Percentiles rank a stretch among this genome's conserved stretches.
These are phyloP conservation scores for Apamea anceps DNA, from an alignment of 2,888 invertebrate genomes.

Conservation along the genomic window DNA sequence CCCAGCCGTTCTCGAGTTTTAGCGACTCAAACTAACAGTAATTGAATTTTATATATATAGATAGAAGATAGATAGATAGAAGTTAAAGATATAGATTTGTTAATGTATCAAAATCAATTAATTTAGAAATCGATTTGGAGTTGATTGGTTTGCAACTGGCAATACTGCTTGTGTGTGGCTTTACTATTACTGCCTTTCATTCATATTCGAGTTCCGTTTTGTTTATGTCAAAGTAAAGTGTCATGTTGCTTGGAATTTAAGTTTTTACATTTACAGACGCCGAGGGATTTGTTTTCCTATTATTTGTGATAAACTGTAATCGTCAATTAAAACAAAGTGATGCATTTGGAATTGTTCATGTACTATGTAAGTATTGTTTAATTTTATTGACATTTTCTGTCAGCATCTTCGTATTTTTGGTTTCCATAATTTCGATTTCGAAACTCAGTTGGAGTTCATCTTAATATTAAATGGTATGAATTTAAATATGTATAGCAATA, in stretches of 20 bases:
- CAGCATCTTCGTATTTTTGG: conserved; percentile 33
- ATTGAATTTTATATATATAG: too few species aligned
- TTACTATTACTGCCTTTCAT: too few species aligned
- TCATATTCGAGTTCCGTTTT: conserved; percentile 24
- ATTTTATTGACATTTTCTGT: conserved; percentile 56
- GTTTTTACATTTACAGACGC: conserved; percentile 24
- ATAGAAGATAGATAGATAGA: too few species aligned
- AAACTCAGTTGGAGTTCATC: background rate
- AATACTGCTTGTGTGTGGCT: conserved; percentile 28
- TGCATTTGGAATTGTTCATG: conserved; percentile 25
- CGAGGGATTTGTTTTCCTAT: conserved; percentile 23
- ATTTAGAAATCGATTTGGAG: background rate
- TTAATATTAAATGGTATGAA: background rate
- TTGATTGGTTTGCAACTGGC: conserved; percentile 6
- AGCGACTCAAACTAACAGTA: too few species aligned
- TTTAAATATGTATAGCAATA: background rate
- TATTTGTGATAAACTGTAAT: conserved; percentile 38
- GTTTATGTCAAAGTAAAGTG: conserved; percentile 37
- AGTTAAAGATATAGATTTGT: too few species aligned
- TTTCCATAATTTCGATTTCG: conserved; percentile 12
- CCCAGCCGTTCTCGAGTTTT: too few species aligned
- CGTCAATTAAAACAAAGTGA: background rate
- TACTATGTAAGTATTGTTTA: conserved; percentile 51
- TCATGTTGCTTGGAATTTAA: conserved; percentile 35
- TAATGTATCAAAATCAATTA: background rate